A percentile compares a stretch with the other conserved stretches of the same genome.
phyloP scores from a whole-genome alignment of 2,113 vertebrate species.

The Ovibos moschatus region DNA sequence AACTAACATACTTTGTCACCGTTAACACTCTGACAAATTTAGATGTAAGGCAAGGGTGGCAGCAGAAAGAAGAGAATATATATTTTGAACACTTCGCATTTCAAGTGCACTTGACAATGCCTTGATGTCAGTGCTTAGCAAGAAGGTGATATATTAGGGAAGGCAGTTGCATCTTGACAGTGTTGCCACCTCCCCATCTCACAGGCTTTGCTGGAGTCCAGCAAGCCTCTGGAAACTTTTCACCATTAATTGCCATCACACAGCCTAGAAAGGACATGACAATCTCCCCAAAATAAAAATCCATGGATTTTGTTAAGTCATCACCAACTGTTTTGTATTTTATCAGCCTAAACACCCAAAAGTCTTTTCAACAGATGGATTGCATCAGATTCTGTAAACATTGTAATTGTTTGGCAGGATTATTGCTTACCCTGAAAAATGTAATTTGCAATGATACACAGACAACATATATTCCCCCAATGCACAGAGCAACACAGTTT shows the following conservation, averaged over 20 bases:
- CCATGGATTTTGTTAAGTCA: constrained; percentile 72
- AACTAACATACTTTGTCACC: background rate
- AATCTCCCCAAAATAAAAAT: background rate
- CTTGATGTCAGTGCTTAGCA: background rate
- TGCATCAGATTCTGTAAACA: constrained; percentile 82
- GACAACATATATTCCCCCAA: constrained; percentile 54
- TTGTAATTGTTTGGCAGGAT: constrained; percentile 81
- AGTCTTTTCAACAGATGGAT: constrained; percentile 82
- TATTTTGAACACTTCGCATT: background rate
- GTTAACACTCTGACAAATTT: background rate
- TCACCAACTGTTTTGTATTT: constrained; percentile 79
- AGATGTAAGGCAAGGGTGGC: background rate
- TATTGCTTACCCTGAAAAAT: constrained; percentile 75
- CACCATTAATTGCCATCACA: background rate
- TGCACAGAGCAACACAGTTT: constrained; percentile 28
- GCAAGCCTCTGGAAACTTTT: background rate
- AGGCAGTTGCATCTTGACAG: background rate
- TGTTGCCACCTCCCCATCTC: background rate
- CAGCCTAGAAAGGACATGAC: background rate
- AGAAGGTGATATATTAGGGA: background rate
- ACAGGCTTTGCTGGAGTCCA: background rate
- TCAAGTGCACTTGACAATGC: background rate
- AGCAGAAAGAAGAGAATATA: background rate
- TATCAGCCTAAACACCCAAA: constrained; percentile 79
- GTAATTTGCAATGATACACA: constrained; percentile 70